A percentile compares a stretch with the other conserved stretches of the same genome.
These are phyloP conservation scores for Platyrinchus mystaceus DNA, from an alignment of 2,797 vertebrate species.

Conservation along the genomic window DNA sequence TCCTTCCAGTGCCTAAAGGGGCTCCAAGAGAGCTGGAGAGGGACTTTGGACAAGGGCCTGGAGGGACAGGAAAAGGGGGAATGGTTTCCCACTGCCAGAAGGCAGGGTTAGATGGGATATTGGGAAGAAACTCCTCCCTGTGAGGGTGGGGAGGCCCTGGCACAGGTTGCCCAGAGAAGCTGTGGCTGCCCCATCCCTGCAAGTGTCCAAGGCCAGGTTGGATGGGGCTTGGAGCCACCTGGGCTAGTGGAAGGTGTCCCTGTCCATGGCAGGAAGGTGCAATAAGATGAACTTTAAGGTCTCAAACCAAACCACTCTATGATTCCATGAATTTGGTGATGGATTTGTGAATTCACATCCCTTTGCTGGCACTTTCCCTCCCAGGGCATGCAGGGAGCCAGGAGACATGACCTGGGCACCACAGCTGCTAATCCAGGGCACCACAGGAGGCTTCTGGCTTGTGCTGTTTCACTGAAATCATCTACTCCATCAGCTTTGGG, in stretches of 20 bases:
- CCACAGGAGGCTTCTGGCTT: not conserved
- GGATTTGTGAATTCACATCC: not conserved
- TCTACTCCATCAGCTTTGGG: not conserved
- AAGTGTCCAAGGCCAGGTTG: not conserved
- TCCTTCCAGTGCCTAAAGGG: not conserved
- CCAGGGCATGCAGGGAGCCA: rapidly evolving
- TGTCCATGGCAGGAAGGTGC: not conserved
- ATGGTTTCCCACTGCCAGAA: not conserved
- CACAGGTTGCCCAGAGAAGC: not conserved
- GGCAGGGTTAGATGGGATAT: not conserved
- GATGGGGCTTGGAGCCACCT: not conserved
- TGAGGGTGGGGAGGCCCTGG: not conserved
- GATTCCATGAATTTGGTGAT: not conserved
- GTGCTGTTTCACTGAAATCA: not conserved
- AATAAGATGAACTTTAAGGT: not conserved
- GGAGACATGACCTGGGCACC: not conserved
- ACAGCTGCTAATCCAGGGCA: not conserved
- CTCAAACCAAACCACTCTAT: not conserved
- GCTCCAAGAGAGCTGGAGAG: not conserved
- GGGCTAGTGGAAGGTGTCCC: not conserved
- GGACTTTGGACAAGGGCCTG: not conserved
- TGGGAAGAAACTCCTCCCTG: not conserved
- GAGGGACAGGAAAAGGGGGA: not conserved
- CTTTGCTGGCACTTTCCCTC: not conserved
- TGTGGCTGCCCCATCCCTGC: not conserved